A percentile compares a stretch with the other conserved stretches of the same genome.
Evolutionary conservation across 1,140 invertebrate species (phyloP).

Genomic region (Drosophila pseudoananassae): DNA sequence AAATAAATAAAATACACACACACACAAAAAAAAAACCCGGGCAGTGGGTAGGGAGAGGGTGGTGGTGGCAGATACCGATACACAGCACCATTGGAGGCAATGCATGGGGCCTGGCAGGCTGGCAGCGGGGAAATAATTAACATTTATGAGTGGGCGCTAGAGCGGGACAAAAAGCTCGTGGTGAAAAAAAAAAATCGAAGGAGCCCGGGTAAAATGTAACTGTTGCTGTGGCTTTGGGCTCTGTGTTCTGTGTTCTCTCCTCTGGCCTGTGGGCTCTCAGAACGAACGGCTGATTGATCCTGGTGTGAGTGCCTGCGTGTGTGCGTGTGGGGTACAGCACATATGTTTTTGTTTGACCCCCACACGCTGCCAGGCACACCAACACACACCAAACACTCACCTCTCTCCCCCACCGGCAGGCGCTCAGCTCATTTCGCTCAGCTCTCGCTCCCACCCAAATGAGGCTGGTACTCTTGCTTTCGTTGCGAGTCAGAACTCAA

Average conservation of each 20-base stretch:
- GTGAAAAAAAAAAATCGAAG: conserved; percentile 47
- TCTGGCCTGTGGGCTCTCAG: not conserved
- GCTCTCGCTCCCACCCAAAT: conserved; percentile 8
- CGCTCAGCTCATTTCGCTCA: not conserved
- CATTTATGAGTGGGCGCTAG: conserved; percentile 72
- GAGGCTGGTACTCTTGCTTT: conserved; percentile 69
- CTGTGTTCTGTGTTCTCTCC: no score
- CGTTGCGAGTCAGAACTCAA: conserved; percentile 64
- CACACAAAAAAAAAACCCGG: not conserved
- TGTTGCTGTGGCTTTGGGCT: conserved; percentile 60
- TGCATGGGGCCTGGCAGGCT: conserved; percentile 21
- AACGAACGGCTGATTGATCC: conserved; percentile 57
- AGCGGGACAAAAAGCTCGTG: conserved; percentile 34
- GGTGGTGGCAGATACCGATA: conserved; percentile 15
- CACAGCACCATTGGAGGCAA: conserved; percentile 25
- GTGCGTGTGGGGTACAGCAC: conserved; percentile 21
- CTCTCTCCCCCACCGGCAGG: not conserved
- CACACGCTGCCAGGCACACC: conserved; percentile 9
- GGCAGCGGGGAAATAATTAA: conserved; percentile 65
- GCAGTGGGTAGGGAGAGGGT: not conserved
- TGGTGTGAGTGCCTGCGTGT: conserved; percentile 27
- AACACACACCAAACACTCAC: conserved; percentile 1
- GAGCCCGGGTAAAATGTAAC: conserved; percentile 57
- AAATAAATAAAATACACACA: conserved; percentile 71
- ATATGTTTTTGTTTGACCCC: conserved; percentile 71